Conservation (phyloP, 2,797 vertebrate genomes). For the Lacerta viridis region DNA sequence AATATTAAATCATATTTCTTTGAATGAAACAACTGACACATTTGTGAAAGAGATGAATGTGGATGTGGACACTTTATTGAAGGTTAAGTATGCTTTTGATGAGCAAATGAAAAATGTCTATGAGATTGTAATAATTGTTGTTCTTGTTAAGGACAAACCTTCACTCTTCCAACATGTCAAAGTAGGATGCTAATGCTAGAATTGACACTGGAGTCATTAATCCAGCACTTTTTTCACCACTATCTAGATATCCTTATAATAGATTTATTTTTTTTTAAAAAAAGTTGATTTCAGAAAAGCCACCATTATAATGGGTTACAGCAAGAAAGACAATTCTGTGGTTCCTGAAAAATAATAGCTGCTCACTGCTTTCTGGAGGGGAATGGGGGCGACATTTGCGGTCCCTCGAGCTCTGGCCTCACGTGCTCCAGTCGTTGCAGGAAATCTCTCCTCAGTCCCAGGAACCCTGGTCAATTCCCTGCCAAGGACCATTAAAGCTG, state of each 20-base stretch:
- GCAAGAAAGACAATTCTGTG: neutral
- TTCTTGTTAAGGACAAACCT: neutral
- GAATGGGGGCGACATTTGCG: too few species aligned
- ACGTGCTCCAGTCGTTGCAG: too few species aligned
- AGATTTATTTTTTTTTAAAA: neutral
- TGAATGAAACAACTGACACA: neutral
- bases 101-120: conserved; percentile 18
- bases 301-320: neutral
- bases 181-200: neutral
- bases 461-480: too few species aligned
- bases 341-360: neutral
- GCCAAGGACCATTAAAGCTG: too few species aligned
- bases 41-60: neutral
- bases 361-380: too few species aligned
- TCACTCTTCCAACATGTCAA: neutral
- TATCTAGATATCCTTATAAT: neutral
- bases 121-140: conserved; percentile 24
- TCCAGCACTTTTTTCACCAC: neutral
- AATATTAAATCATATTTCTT: conserved; percentile 54
- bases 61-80: neutral
- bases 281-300: neutral
- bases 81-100: conserved; percentile 25
- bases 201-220: too few species aligned
- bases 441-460: too few species aligned
- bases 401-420: too few species aligned